Evolutionary conservation across 2,797 vertebrate genomes (phyloP).

Genomic region (Phrynocephalus vlangalii): DNA sequence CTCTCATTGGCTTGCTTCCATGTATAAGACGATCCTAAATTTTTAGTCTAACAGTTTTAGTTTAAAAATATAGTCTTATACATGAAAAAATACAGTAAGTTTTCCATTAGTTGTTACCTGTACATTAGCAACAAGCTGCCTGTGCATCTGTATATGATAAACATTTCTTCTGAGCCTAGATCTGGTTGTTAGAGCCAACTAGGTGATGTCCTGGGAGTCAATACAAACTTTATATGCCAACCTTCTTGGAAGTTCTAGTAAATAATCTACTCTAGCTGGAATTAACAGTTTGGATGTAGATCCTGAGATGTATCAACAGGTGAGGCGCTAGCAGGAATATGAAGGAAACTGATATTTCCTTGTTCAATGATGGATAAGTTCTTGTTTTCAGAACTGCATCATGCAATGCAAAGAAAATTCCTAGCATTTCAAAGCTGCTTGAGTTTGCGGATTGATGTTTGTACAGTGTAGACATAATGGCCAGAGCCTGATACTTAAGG

Average conservation of each 20-base stretch:
- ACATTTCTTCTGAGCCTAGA: constrained; percentile 22
- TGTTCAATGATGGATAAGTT: background rate
- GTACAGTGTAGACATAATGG: background rate
- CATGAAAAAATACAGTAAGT: too few species aligned
- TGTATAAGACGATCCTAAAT: too few species aligned
- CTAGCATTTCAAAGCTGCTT: background rate
- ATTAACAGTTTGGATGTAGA: too few species aligned
- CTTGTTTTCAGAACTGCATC: background rate
- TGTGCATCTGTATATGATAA: constrained; percentile 4
- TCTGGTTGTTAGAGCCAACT: too few species aligned
- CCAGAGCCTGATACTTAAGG: background rate
- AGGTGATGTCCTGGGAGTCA: too few species aligned
- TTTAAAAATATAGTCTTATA: too few species aligned
- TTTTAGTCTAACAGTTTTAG: too few species aligned
- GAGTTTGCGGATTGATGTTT: background rate
- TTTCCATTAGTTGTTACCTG: too few species aligned
- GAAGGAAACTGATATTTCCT: background rate
- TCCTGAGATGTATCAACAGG: background rate
- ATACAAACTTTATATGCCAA: too few species aligned
- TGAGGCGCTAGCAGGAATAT: constrained; percentile 16
- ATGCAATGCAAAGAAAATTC: background rate
- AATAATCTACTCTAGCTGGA: too few species aligned
- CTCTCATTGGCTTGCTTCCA: too few species aligned
- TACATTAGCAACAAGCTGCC: background rate
- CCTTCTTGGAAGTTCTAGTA: too few species aligned